phyloP scores from a whole-genome alignment of 2,797 vertebrate genomes.

The Limosa lapponica region DNA sequence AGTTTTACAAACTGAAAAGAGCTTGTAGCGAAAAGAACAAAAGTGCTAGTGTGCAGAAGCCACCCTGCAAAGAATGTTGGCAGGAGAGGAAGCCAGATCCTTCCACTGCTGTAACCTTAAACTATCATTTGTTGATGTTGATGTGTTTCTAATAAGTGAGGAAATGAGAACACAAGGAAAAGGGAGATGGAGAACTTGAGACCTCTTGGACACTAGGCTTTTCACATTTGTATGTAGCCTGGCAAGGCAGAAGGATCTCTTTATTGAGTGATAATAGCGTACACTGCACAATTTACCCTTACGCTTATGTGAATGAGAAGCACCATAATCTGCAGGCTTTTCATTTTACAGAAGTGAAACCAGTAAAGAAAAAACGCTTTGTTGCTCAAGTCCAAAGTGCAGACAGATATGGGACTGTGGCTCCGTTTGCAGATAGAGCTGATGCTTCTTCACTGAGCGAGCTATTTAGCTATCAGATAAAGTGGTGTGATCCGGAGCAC shows the following conservation, averaged over 20 bases:
- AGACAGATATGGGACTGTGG: conserved; percentile 8
- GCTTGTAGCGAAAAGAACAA: conserved; percentile 63
- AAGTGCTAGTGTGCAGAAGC: conserved; percentile 57
- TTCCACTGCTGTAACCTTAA: conserved; percentile 59
- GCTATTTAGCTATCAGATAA: not conserved
- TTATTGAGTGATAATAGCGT: not conserved
- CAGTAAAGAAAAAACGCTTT: conserved; percentile 45
- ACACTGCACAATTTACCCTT: not conserved
- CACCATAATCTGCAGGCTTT: conserved; percentile 24
- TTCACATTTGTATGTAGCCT: conserved; percentile 36
- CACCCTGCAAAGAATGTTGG: conserved; percentile 48
- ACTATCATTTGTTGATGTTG: conserved; percentile 57
- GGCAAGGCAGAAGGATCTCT: not conserved
- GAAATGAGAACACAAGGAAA: not conserved
- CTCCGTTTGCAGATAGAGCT: not conserved
- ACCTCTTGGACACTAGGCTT: conserved; percentile 38
- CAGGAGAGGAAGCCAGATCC: conserved; percentile 42
- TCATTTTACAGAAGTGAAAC: conserved; percentile 56
- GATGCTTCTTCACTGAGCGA: not conserved
- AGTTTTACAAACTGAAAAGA: conserved; percentile 62
- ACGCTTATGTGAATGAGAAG: not conserved
- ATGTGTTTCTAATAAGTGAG: conserved; percentile 17
- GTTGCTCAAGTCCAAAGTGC: not conserved
- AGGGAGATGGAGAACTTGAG: not conserved
- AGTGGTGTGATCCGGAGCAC: not conserved